A percentile compares a stretch with the other conserved stretches of the same genome.
Evolutionary conservation across 2,113 vertebrate genomes (phyloP).

Genomic region (Chaetodon trifascialis): DNA sequence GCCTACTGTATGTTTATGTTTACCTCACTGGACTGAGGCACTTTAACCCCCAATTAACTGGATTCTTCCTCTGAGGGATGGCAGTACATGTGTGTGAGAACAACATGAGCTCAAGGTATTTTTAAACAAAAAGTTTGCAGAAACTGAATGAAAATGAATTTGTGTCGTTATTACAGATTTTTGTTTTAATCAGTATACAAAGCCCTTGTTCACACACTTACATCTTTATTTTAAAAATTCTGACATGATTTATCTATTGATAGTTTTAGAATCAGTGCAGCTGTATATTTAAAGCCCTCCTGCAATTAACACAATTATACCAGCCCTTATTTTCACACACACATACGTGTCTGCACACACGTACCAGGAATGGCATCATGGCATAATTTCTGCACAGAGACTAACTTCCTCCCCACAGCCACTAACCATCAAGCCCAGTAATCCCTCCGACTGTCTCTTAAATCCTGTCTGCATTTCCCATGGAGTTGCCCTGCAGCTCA

Average conservation of each 20-base stretch:
- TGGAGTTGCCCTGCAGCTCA: constrained; percentile 37
- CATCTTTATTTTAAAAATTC: not conserved
- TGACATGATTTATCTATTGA: constrained; percentile 14
- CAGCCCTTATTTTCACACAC: constrained; percentile 49
- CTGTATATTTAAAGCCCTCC: constrained; percentile 13
- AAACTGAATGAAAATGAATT: not conserved
- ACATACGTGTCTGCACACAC: constrained; percentile 28
- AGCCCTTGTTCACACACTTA: not conserved
- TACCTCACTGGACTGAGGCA: constrained; percentile 30
- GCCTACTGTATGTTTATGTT: constrained; percentile 49
- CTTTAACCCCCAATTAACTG: constrained; percentile 36
- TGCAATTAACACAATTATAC: constrained; percentile 37
- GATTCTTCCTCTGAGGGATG: not conserved
- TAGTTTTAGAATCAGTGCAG: constrained; percentile 15
- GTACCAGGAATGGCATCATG: constrained; percentile 46
- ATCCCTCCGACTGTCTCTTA: constrained; percentile 47
- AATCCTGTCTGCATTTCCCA: constrained; percentile 51
- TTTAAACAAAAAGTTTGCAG: not conserved
- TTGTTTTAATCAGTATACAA: not conserved
- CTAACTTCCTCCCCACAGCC: constrained; percentile 56
- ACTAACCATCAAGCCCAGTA: constrained; percentile 52
- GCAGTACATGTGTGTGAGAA: not conserved
- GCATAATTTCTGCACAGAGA: constrained; percentile 21
- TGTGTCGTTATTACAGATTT: not conserved
- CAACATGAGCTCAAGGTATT: not conserved